phyloP scores from a whole-genome alignment of 2,113 vertebrate species.

The Chamaetylas fuelleborni region DNA sequence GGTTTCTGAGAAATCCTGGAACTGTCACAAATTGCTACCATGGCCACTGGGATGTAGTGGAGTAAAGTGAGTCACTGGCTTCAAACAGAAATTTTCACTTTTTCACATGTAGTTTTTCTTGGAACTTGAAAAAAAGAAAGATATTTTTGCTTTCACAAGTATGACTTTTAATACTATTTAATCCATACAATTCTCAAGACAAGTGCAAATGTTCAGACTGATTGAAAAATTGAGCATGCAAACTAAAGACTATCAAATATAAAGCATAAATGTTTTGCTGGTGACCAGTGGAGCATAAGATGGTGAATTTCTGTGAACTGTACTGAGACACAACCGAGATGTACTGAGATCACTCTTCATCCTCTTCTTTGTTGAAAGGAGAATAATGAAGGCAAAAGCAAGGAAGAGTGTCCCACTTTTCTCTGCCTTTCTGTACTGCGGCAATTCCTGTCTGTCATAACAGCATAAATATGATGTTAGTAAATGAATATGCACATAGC shows the following conservation, averaged over 20 bases:
- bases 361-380: background rate
- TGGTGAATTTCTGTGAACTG: background rate
- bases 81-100: background rate
- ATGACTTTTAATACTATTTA: background rate
- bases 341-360: background rate
- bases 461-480: background rate
- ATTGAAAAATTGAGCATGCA: background rate
- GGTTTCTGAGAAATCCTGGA: background rate
- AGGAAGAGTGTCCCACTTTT: background rate
- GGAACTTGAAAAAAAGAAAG: background rate
- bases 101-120: background rate
- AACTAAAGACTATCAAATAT: background rate
- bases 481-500: background rate
- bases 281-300: fast-evolving
- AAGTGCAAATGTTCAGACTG: background rate
- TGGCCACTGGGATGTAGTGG: background rate
- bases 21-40: background rate
- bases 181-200: background rate
- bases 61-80: background rate
- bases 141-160: background rate
- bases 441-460: background rate
- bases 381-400: background rate
- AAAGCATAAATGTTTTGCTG: background rate
- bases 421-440: background rate
- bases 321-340: background rate